phyloP scores from a whole-genome alignment of 37 sponge, comb jelly and placozoan species.

The Trichoplax adhaerens region DNA sequence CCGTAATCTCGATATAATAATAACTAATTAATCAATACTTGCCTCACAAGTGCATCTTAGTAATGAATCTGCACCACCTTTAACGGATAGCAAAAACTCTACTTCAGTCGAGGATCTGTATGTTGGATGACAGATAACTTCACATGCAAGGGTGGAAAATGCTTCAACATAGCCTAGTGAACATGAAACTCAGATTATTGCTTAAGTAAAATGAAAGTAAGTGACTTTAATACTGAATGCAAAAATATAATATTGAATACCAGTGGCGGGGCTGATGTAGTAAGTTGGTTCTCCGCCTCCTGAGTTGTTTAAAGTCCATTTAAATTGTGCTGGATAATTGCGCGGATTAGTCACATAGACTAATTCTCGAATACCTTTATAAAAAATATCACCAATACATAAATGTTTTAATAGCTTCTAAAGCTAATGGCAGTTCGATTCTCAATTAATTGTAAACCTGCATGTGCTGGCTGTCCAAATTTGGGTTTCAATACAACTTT shows the following conservation, averaged over 20 bases:
- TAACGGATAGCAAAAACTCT: conserved; percentile 25
- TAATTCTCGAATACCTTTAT: conserved; percentile 14
- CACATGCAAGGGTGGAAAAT: conserved; percentile 36
- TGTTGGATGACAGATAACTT: conserved; percentile 36
- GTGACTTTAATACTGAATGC: neutral
- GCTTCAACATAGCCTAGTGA: conserved; percentile 30
- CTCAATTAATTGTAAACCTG: too few species aligned
- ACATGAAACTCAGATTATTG: neutral
- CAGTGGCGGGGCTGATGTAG: neutral
- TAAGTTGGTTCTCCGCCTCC: neutral
- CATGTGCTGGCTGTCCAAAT: too few species aligned
- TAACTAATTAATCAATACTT: neutral
- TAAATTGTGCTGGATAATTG: conserved; percentile 19
- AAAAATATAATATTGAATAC: neutral
- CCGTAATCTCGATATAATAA: neutral
- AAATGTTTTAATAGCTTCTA: neutral
- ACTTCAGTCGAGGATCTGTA: conserved; percentile 18
- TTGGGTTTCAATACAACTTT: conserved; percentile 7
- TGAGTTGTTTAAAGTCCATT: conserved; percentile 22
- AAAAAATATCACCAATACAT: conserved; percentile 7
- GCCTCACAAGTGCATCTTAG: conserved; percentile 17
- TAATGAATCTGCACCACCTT: conserved; percentile 13
- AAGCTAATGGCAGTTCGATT: conserved; percentile 4
- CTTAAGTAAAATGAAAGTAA: neutral
- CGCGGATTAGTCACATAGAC: conserved; percentile 17